Evolutionary conservation across 2,113 vertebrate genomes (phyloP).

Genomic region (Psophia crepitans): DNA sequence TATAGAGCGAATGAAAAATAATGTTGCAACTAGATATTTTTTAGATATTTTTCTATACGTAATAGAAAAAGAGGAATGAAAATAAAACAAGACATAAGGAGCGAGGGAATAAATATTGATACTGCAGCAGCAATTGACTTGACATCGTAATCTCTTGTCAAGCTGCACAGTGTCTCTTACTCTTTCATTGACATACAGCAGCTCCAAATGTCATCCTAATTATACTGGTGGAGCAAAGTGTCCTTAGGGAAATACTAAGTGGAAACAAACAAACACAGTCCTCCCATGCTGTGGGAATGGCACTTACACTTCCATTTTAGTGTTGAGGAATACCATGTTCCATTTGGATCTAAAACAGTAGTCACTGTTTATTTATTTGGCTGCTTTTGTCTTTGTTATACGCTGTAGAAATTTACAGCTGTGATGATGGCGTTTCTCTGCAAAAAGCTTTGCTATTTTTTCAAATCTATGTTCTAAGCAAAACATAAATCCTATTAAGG

Average conservation of each 20-base stretch:
- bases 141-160: constrained; percentile 45
- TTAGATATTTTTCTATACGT: not conserved
- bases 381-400: not conserved
- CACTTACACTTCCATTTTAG: not conserved
- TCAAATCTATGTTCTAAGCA: not conserved
- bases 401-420: not conserved
- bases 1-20: not conserved
- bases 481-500: not conserved
- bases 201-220: constrained; percentile 63
- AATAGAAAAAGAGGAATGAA: not conserved
- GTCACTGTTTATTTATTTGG: not conserved
- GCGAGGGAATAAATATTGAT: constrained; percentile 19
- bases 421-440: not conserved
- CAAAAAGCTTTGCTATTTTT: not conserved
- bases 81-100: not conserved
- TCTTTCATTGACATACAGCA: constrained; percentile 25
- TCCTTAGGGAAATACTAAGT: constrained; percentile 26
- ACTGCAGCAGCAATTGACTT: constrained; percentile 30
- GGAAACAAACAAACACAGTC: constrained; percentile 25
- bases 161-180: not conserved
- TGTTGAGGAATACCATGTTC: not conserved
- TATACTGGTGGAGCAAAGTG: constrained; percentile 8
- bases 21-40: not conserved
- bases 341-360: not conserved
- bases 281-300: not conserved